A percentile compares a stretch with the other conserved stretches of the same genome.
Evolutionary conservation across 2,113 vertebrate species (phyloP).

Genomic region (Triplophysa siluroides): DNA sequence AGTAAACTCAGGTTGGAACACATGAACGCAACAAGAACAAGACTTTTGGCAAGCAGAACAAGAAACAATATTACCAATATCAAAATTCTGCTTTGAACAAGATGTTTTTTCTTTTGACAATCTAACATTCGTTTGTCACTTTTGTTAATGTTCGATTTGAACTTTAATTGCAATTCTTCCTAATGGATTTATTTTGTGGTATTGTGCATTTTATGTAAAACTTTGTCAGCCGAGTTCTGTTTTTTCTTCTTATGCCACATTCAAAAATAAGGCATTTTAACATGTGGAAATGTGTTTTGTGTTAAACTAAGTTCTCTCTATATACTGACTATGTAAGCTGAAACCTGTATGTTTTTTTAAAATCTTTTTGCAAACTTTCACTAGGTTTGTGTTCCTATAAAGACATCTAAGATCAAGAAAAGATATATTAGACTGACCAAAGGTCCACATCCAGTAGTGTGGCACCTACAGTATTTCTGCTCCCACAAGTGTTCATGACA

Average conservation of each 20-base stretch:
- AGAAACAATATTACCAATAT: not conserved
- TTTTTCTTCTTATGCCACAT: not conserved
- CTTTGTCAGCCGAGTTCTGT: not conserved
- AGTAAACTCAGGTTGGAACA: not conserved
- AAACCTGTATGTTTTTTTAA: slow-evolving; percentile 11
- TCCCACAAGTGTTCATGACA: slow-evolving; percentile 12
- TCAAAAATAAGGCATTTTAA: slow-evolving; percentile 1
- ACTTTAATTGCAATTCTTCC: not conserved
- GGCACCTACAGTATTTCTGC: slow-evolving; percentile 4
- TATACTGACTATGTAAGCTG: slow-evolving; percentile 6
- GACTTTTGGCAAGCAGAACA: slow-evolving; percentile 23
- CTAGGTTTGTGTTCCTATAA: slow-evolving; percentile 33
- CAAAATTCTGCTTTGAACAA: not conserved
- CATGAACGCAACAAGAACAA: not conserved
- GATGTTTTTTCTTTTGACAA: not conserved
- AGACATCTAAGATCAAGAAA: slow-evolving; percentile 8
- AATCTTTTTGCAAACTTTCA: not conserved
- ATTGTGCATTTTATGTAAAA: not conserved
- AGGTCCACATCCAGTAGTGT: slow-evolving; percentile 14
- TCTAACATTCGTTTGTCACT: not conserved
- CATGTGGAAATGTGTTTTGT: not conserved
- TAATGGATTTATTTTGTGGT: not conserved
- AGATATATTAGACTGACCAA: not conserved
- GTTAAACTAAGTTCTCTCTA: not conserved
- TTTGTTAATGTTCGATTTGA: not conserved